Evolutionary conservation across 37 sponge, comb jelly and placozoan genomes (phyloP).

Genomic region (Chondrosia reniformis): DNA sequence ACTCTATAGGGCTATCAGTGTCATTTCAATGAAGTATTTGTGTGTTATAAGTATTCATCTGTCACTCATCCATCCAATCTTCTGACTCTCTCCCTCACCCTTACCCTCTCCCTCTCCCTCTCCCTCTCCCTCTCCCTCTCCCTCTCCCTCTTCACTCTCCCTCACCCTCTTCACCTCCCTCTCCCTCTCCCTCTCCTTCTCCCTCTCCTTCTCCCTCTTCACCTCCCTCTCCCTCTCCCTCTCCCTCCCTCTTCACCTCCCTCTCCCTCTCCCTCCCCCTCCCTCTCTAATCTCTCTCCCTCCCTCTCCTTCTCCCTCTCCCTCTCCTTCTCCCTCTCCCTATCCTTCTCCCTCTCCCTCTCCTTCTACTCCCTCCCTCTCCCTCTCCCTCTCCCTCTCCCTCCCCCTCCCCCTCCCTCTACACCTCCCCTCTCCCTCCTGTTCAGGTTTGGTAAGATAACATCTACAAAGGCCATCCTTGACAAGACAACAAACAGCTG

Average conservation of each 20-base stretch:
- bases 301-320: not conserved
- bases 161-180: not conserved
- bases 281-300: not conserved
- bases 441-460: slow-evolving; percentile 89
- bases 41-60: no score
- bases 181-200: slow-evolving; percentile 7
- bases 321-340: not conserved
- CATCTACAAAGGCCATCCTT: slow-evolving; percentile 91
- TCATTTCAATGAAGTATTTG: no score
- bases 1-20: no score
- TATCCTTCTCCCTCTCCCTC: not conserved
- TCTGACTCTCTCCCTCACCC: no score
- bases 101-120: no score
- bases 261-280: not conserved
- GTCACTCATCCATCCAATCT: no score
- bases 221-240: slow-evolving; percentile 2
- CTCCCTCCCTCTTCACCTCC: no score
- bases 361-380: not conserved
- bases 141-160: no score
- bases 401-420: not conserved
- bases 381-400: not conserved
- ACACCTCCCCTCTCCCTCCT: no score
- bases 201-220: not conserved
- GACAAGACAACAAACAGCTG: slow-evolving; percentile 89
- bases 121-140: not conserved